phyloP scores from a whole-genome alignment of 2,888 invertebrate species.

The Anthophora plumipes region DNA sequence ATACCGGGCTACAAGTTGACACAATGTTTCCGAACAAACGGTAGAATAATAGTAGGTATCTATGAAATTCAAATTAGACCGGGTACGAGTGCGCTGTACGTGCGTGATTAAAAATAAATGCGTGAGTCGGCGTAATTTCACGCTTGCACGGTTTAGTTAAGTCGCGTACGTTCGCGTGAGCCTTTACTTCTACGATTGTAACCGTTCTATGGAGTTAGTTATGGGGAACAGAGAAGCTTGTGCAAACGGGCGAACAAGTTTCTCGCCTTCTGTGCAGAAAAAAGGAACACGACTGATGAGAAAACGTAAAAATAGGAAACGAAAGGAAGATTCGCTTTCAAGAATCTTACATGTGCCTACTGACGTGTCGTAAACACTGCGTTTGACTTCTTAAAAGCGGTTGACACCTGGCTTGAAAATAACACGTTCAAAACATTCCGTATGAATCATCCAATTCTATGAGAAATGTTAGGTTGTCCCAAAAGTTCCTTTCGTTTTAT shows the following conservation, averaged over 20 bases:
- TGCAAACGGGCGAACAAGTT: slow-evolving; percentile 32
- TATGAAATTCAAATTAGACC: slow-evolving; percentile 53
- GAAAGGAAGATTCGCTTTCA: neutral
- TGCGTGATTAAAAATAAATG: slow-evolving; percentile 66
- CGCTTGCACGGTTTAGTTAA: slow-evolving; percentile 68
- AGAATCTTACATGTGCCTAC: neutral
- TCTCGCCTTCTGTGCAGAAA: slow-evolving; percentile 1
- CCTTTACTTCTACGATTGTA: slow-evolving; percentile 25
- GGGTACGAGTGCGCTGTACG: slow-evolving; percentile 13
- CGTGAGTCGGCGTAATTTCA: slow-evolving; percentile 69
- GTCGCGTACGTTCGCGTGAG: slow-evolving; percentile 49
- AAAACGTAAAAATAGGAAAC: neutral
- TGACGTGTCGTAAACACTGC: neutral
- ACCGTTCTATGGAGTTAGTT: slow-evolving; percentile 13
- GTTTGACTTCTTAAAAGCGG: neutral
- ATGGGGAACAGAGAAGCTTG: neutral
- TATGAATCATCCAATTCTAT: no score
- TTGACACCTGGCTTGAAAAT: neutral
- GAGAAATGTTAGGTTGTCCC: no score
- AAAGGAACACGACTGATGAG: neutral
- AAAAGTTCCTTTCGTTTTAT: no score
- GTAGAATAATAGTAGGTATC: slow-evolving; percentile 23
- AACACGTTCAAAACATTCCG: neutral
- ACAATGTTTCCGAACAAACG: slow-evolving; percentile 8
- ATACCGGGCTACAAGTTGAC: slow-evolving; percentile 14